Evolutionary conservation across 2,888 invertebrate species (phyloP).

Genomic region (Drosophila atripex): DNA sequence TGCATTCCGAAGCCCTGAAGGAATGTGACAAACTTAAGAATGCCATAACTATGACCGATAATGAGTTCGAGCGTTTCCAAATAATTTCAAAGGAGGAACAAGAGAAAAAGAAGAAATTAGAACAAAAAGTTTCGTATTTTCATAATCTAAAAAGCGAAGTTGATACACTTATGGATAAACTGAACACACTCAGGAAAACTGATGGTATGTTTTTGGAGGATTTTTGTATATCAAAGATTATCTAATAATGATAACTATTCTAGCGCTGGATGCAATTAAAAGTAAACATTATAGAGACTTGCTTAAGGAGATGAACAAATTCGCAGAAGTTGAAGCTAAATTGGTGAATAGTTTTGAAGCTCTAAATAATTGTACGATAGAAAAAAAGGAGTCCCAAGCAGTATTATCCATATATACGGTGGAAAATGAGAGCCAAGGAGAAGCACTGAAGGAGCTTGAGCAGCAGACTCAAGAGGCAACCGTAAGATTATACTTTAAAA

Average conservation of each 20-base stretch:
- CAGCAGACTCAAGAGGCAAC: constrained; percentile 4
- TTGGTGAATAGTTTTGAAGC: constrained; percentile 13
- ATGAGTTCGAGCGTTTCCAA: constrained; percentile 61
- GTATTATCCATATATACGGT: constrained; percentile 21
- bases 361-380: background rate
- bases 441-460: constrained; percentile 41
- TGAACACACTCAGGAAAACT: constrained; percentile 45
- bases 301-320: constrained; percentile 14
- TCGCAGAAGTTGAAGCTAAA: constrained; percentile 31
- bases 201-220: constrained; percentile 56
- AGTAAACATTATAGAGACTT: constrained; percentile 12
- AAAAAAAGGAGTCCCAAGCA: constrained; percentile 10
- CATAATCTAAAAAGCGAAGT: constrained; percentile 54
- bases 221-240: background rate
- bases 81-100: constrained; percentile 21
- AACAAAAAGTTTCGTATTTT: constrained; percentile 56
- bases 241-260: background rate
- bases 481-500: constrained; percentile 5
- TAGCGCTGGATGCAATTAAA: constrained; percentile 46
- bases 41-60: constrained; percentile 42
- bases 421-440: constrained; percentile 39
- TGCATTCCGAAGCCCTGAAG: constrained; percentile 62
- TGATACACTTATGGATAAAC: constrained; percentile 55
- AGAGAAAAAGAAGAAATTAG: constrained; percentile 61
- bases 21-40: constrained; percentile 70